Evolutionary conservation across 2,888 invertebrate species (phyloP).

Genomic region (Tenthredo livida): DNA sequence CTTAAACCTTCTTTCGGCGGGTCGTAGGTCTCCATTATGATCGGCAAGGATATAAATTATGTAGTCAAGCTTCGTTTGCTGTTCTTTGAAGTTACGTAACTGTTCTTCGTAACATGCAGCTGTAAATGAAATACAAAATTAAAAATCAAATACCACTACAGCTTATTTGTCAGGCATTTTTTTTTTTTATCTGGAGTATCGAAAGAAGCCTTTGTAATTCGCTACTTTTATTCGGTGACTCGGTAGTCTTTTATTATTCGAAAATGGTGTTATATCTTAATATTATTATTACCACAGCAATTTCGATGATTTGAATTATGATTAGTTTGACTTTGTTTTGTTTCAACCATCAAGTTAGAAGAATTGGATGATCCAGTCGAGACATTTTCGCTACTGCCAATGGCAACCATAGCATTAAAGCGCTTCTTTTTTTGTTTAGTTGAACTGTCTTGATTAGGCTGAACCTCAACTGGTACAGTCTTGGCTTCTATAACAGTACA

Average conservation of each 20-base stretch:
- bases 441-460: neutral
- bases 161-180: neutral
- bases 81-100: neutral
- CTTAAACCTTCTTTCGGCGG: neutral
- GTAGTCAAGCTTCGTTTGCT: neutral
- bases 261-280: neutral
- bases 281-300: conserved; percentile 2
- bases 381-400: neutral
- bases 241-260: conserved; percentile 4
- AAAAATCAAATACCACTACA: neutral
- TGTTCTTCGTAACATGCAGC: neutral
- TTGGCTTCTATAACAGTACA: neutral
- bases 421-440: neutral
- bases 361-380: neutral
- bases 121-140: neutral
- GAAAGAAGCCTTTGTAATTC: too few species aligned
- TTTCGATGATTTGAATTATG: neutral
- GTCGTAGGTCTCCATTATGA: neutral
- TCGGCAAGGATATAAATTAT: neutral
- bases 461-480: neutral
- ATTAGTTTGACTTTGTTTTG: neutral
- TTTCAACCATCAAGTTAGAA: neutral
- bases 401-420: neutral
- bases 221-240: too few species aligned
- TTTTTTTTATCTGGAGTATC: neutral